These are phyloP conservation scores for Pagetopsis macropterus DNA, from an alignment of 2,797 vertebrate species.

Conservation along the genomic window DNA sequence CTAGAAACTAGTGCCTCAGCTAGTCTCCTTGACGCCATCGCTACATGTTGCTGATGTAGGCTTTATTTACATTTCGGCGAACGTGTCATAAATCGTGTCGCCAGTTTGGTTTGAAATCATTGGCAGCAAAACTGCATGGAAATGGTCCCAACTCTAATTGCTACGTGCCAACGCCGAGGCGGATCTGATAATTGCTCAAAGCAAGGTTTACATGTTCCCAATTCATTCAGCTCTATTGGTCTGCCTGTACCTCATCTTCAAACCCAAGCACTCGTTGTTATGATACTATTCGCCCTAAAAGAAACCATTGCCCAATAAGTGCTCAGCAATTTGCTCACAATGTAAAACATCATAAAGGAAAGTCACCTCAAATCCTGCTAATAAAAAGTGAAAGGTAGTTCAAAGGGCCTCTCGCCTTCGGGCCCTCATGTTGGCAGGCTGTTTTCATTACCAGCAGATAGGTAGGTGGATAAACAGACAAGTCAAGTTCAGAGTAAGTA, in stretches of 20 bases:
- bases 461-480: constrained; percentile 48
- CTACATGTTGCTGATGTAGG: too few species aligned
- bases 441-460: constrained; percentile 42
- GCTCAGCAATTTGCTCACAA: neutral
- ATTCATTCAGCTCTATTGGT: neutral
- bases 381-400: neutral
- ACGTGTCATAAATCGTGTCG: too few species aligned
- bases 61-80: too few species aligned
- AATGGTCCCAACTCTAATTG: too few species aligned
- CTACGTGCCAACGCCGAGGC: too few species aligned
- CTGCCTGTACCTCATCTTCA: constrained; percentile 1
- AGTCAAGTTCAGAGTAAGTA: neutral
- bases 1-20: too few species aligned
- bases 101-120: too few species aligned
- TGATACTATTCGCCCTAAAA: neutral
- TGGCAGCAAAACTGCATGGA: too few species aligned
- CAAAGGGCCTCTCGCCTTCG: constrained; percentile 7
- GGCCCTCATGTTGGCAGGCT: constrained; percentile 27
- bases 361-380: neutral
- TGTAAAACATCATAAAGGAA: neutral
- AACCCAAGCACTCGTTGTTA: neutral
- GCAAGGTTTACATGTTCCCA: too few species aligned
- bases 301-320: neutral
- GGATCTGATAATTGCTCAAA: too few species aligned
- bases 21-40: too few species aligned